Evolutionary conservation across 1,140 invertebrate species (phyloP).

Genomic region (Sesamia nonagrioides): DNA sequence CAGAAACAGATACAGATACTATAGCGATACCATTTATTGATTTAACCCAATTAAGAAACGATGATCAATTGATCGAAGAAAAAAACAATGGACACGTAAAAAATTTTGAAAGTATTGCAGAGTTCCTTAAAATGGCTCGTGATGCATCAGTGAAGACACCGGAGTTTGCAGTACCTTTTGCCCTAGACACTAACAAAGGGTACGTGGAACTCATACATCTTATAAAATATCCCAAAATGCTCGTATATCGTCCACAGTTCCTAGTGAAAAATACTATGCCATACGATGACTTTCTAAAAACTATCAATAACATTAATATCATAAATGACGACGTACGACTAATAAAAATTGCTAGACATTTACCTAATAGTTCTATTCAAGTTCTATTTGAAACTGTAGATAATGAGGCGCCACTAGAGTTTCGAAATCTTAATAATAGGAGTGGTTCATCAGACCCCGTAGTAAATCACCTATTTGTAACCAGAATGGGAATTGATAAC

Average conservation of each 20-base stretch:
- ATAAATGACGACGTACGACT: constrained; percentile 4
- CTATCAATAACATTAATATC: not conserved
- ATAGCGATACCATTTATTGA: not conserved
- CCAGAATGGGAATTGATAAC: not conserved
- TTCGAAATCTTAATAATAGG: not conserved
- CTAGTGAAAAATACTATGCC: constrained; percentile 19
- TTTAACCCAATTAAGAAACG: not conserved
- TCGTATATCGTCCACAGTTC: constrained; percentile 23
- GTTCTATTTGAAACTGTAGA: constrained; percentile 29
- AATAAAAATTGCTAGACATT: constrained; percentile 22
- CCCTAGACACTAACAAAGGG: constrained; percentile 23
- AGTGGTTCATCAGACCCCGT: not conserved
- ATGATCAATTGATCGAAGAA: not conserved
- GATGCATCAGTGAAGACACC: not conserved
- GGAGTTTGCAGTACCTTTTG: constrained; percentile 3
- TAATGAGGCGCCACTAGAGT: constrained; percentile 5
- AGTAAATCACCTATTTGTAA: not conserved
- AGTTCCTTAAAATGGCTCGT: constrained; percentile 6
- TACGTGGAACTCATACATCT: constrained; percentile 38
- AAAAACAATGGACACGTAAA: not conserved
- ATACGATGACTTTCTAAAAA: constrained; percentile 9
- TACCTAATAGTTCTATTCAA: constrained; percentile 1
- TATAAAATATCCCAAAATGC: constrained; percentile 25
- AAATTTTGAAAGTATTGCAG: not conserved
- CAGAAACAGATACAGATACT: not conserved